phyloP scores from a whole-genome alignment of 1,140 invertebrate genomes.

The Nasonia longicornis region DNA sequence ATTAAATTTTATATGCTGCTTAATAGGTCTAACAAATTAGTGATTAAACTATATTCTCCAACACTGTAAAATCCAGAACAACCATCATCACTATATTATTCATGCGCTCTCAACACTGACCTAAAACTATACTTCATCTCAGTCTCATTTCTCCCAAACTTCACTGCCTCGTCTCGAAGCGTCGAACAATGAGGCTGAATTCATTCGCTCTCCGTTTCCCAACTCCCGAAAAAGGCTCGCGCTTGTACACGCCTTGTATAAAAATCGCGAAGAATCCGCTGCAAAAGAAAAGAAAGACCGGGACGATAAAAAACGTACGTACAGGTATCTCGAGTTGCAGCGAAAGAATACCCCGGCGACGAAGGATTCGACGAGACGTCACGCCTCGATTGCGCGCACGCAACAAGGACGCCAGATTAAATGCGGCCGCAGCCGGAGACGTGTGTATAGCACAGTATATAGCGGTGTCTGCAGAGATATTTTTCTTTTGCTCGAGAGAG shows the following conservation, averaged over 20 bases:
- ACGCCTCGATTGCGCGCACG: constrained; percentile 12
- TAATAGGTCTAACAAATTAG: no score
- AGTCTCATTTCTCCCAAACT: no score
- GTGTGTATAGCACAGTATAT: not conserved
- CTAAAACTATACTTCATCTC: no score
- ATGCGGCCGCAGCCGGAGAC: not conserved
- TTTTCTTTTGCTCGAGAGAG: not conserved
- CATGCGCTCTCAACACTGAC: no score
- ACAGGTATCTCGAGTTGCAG: not conserved
- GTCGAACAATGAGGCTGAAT: not conserved
- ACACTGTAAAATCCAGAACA: no score
- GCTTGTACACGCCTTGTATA: not conserved
- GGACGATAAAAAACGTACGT: no score
- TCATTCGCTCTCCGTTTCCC: not conserved
- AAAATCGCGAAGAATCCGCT: not conserved
- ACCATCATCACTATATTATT: no score
- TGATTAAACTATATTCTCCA: no score
- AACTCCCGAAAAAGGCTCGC: not conserved
- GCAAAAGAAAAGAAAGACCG: not conserved
- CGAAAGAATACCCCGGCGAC: not conserved
- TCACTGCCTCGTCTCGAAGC: no score
- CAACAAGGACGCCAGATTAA: constrained; percentile 25
- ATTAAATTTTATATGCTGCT: no score
- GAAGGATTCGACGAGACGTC: constrained; percentile 9
- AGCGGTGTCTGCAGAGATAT: not conserved